Evolutionary conservation across 2,113 vertebrate genomes (phyloP).

Genomic region (Zingel zingel): DNA sequence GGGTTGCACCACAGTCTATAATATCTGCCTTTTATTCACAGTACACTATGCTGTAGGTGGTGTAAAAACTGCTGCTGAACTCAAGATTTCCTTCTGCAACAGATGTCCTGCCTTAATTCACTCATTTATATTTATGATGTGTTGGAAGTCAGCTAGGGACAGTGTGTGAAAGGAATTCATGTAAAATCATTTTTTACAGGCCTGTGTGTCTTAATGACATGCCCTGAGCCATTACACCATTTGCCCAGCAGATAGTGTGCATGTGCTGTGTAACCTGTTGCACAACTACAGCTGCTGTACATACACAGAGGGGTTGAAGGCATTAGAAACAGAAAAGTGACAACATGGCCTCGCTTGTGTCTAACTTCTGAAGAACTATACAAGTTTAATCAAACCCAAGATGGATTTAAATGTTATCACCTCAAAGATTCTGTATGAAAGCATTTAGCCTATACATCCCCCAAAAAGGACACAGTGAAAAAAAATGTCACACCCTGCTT

Average conservation of each 20-base stretch:
- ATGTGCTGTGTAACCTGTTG: conserved; percentile 27
- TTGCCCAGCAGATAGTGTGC: conserved; percentile 57
- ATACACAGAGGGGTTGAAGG: neutral
- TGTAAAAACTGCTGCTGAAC: neutral
- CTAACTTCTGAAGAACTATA: neutral
- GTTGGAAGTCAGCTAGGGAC: neutral
- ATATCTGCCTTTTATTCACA: neutral
- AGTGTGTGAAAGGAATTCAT: neutral
- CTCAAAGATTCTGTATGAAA: neutral
- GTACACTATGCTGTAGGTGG: neutral
- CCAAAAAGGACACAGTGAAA: neutral
- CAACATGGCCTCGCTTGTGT: neutral
- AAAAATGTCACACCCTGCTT: neutral
- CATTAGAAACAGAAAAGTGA: neutral
- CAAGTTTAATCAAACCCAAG: neutral
- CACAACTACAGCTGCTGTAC: conserved; percentile 8
- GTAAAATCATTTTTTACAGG: neutral
- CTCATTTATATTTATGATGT: neutral
- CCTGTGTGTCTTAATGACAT: neutral
- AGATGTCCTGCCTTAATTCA: neutral
- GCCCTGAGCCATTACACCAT: conserved; percentile 24
- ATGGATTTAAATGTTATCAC: neutral
- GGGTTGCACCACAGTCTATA: too few species aligned
- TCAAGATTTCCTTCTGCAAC: neutral
- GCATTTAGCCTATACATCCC: neutral